Evolutionary conservation across 2,888 invertebrate genomes (phyloP).

Genomic region (Cetonia aurata): DNA sequence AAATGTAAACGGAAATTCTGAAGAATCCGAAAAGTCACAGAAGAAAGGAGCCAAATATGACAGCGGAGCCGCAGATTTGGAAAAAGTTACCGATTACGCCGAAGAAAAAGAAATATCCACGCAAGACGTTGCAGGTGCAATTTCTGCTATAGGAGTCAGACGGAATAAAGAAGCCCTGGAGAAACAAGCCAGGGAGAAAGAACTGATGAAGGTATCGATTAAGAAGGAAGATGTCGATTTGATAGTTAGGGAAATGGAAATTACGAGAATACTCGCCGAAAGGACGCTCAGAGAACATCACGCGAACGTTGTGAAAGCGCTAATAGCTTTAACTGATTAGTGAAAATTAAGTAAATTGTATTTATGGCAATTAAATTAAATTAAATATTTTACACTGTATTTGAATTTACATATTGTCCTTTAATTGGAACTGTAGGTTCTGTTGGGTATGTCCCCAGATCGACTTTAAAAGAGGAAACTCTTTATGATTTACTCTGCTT

Average conservation of each 20-base stretch:
- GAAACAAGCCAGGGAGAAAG: constrained; percentile 91
- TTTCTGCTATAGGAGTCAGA: constrained; percentile 90
- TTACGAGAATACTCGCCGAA: constrained; percentile 86
- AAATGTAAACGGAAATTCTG: constrained; percentile 79
- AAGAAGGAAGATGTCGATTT: constrained; percentile 98
- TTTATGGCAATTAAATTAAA: constrained; percentile 14
- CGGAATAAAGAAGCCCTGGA: constrained; percentile 91
- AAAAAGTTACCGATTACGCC: constrained; percentile 96
- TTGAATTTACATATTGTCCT: too few species aligned
- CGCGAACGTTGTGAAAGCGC: constrained; percentile 91
- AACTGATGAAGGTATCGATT: constrained; percentile 92
- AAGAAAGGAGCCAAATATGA: constrained; percentile 93
- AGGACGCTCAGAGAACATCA: constrained; percentile 91
- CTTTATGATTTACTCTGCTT: too few species aligned
- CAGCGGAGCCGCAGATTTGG: constrained; percentile 96
- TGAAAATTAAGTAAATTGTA: constrained; percentile 9
- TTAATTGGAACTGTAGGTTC: too few species aligned
- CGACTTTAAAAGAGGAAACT: too few species aligned
- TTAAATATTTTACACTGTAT: too few species aligned
- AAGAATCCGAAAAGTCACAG: constrained; percentile 77
- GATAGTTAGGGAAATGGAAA: constrained; percentile 96
- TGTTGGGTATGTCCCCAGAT: too few species aligned
- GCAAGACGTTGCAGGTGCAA: constrained; percentile 89
- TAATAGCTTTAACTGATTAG: constrained; percentile 87
- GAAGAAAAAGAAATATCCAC: constrained; percentile 96